Percentiles rank a stretch among this genome's conserved stretches.
Evolutionary conservation across 2,797 vertebrate species (phyloP).

Genomic region (Lophura swinhoii): DNA sequence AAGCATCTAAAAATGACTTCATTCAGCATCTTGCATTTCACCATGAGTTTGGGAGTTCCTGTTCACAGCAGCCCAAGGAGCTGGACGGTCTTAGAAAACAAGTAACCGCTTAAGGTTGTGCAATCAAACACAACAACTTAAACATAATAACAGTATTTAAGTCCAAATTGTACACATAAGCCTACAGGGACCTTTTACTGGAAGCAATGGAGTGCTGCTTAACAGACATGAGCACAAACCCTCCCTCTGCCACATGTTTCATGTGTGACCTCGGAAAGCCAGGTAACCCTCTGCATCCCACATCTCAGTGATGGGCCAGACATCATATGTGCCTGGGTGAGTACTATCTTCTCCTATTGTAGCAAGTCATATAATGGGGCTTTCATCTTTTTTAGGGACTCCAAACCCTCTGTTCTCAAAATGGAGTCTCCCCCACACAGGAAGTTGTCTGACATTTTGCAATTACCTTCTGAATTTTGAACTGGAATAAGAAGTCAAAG

Average conservation of each 20-base stretch:
- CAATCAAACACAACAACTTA: background rate
- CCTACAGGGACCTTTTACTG: background rate
- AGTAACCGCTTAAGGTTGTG: background rate
- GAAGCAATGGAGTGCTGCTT: background rate
- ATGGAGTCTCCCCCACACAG: background rate
- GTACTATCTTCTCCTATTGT: background rate
- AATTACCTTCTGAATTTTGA: constrained; percentile 18
- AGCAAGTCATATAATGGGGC: background rate
- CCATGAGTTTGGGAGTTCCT: background rate
- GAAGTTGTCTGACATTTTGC: background rate
- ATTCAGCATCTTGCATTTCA: background rate
- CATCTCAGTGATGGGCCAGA: rapidly evolving
- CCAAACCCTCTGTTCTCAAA: background rate
- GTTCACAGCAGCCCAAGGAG: background rate
- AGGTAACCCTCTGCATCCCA: background rate
- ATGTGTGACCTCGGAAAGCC: background rate
- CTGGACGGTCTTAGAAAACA: background rate
- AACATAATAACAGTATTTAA: background rate
- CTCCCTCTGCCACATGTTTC: background rate
- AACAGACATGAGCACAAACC: background rate
- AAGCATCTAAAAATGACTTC: background rate
- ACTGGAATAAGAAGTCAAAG: background rate
- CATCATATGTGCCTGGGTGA: background rate
- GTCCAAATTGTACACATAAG: background rate
- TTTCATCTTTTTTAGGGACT: background rate